Evolutionary conservation across 1,140 invertebrate genomes (phyloP), one percentile per base, ranked within the genome.

Genomic region (Luehdorfia chinensis): DNA sequence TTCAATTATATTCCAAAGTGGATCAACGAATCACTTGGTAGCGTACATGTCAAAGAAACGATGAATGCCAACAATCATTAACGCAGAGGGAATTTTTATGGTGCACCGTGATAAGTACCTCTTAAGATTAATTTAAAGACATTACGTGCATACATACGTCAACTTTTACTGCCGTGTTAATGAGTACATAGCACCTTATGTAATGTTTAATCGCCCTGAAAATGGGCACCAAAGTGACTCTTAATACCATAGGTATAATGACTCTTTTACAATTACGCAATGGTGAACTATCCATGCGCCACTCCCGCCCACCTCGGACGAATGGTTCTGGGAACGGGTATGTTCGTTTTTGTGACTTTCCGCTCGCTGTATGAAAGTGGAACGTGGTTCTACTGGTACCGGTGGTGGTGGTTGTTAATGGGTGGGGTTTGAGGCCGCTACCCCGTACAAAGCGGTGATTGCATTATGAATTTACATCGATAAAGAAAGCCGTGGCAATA

Each of bases 181-280:
- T 30, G 25, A 30, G 8, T 43, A 43, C 39, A 28, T 43, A 43
- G 27, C 39, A 43, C 39, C 39, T 43, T 43, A 43, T 15, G 12
- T 43, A 28, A 25, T 28, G 21, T 9, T 41, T 27, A 27, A 41
- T 27, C 2, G 21, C 13, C 7, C 11, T 7, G 9, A 39, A 39
- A 39, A n/a, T n/a, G n/a, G n/a, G n/a, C n/a, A n/a, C n/a, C n/a
- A n/a, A n/a, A n/a, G n/a, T n/a, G n/a, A n/a, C n/a, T n/a, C n/a
- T n/a, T n/a, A n/a, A n/a, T n/a, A n/a, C n/a, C n/a, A n/a, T n/a
- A n/a, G n/a, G n/a, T n/a, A n/a, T n/a, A n/a, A n/a, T n/a, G n/a
- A n/a, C n/a, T n/a, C n/a, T n/a, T n/a, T n/a, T n/a, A n/a, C n/a
- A n/a, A n/a, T n/a, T n/a, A n/a, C n/a, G n/a, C n/a, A n/a, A n/a